A percentile compares a stretch with the other conserved stretches of the same genome.
phyloP scores from a whole-genome alignment of 1,140 invertebrate genomes.

The silkworm (Bombyx mori) region ASM3026992v2 NC_085111.1:8555001-8555500 shows the following conservation, averaged over 20 bases:
- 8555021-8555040: constrained; percentile 40
- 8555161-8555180: constrained; percentile 19
- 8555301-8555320: constrained; percentile 47
- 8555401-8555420: constrained; percentile 50
- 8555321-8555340: constrained; percentile 66
- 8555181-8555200: constrained; percentile 3
- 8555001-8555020: constrained; percentile 44
- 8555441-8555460: constrained; percentile 20
- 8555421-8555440: constrained; percentile 45
- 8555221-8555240: constrained; percentile 8
- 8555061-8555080: constrained; percentile 29
- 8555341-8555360: constrained; percentile 63
- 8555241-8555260: constrained; percentile 25
- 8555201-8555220: neutral
- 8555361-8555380: constrained; percentile 61
- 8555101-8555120: too few relatives aligned
- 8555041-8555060: constrained; percentile 46
- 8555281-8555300: constrained; percentile 31
- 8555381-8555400: constrained; percentile 62
- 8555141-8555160: constrained; percentile 21
- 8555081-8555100: constrained; percentile 2
- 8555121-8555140: neutral
- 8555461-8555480: too few relatives aligned
- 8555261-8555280: constrained; percentile 37
- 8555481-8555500: too few relatives aligned